These are phyloP conservation scores for Phyllotreta striolata DNA, from an alignment of 2,888 invertebrate species.

Conservation along the genomic window DNA sequence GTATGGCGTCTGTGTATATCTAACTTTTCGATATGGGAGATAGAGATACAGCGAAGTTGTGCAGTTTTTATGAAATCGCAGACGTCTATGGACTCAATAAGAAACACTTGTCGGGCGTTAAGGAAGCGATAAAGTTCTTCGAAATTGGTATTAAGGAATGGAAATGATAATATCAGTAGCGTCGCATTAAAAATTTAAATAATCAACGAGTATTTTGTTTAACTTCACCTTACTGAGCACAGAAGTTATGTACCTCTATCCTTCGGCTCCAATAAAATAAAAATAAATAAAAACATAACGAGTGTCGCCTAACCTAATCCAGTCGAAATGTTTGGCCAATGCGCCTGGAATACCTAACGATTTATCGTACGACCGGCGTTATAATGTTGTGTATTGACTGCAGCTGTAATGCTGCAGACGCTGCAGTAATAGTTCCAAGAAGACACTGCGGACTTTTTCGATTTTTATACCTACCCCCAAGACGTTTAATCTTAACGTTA, in stretches of 20 bases:
- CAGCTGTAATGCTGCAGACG: constrained; percentile 28
- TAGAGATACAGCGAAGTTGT: constrained; percentile 24
- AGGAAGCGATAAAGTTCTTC: constrained; percentile 51
- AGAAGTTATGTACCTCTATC: too few species aligned
- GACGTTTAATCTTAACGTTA: too few species aligned
- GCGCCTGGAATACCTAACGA: constrained; percentile 25
- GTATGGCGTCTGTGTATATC: constrained; percentile 42
- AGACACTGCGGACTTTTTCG: constrained; percentile 18
- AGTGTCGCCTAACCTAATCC: constrained; percentile 7
- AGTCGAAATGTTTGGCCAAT: constrained; percentile 25
- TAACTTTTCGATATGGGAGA: constrained; percentile 28
- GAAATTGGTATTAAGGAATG: too few species aligned
- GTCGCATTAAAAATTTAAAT: too few species aligned
- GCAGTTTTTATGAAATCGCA: constrained; percentile 41
- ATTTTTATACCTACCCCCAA: neutral
- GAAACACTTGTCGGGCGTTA: constrained; percentile 54
- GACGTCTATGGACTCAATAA: constrained; percentile 47
- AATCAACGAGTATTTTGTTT: too few species aligned
- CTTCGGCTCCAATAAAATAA: too few species aligned
- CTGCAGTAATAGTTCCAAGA: constrained; percentile 18
- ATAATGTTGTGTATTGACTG: constrained; percentile 20
- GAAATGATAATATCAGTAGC: too few species aligned
- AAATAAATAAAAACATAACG: neutral
- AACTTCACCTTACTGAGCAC: too few species aligned
- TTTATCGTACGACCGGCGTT: constrained; percentile 15